Evolutionary conservation across 1,140 invertebrate genomes (phyloP), one percentile per base, ranked within the genome.

Genomic region (Eupristina koningsbergeri): DNA sequence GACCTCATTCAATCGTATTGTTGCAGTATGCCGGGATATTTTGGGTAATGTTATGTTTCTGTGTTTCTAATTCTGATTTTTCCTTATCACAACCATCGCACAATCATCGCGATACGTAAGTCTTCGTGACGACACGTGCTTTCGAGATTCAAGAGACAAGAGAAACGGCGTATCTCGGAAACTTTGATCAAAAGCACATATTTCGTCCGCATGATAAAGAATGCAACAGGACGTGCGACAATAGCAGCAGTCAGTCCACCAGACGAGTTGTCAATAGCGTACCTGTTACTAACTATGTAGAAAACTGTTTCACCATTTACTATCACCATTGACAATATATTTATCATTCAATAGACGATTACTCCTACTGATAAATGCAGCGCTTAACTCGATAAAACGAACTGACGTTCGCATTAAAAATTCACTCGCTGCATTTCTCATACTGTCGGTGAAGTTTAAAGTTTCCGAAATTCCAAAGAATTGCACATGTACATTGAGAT

Each of bases 181-280:
- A 87, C 88, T 86, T 87, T 88, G 87, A 88, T 87, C 87, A 86
- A 81, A 83, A 76, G 73, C 36, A 77, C 63, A 61, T 39, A 63
- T 85, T 77, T 87, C 89, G 88, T 86, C 86, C 76, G 83, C 86
- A 87, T 87, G 85, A 87, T 74, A 86, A 86, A 86, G 84, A 89
- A 86, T 86, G 81, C 86, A 86, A 86, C 87, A 84, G 86, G 86
- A 88, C 87, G 85, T 87, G 88, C 89, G 88, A 89, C 90, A 91
- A 90, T 89, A 91, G 89, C 89, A 92, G 91, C 91, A 92, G 91
- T 92, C 91, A 92, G 89, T 92, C 91, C 92, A 92, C 92, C 92
- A 92, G 91, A 92, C 91, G 89, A 92, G 92, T 92, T 92, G 89
- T 91, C 90, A 88, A 92, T 92, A 92, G 84, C 85, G 64, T 78